Conservation (phyloP, 2,888 invertebrate genomes). For the Clistopyga incitator region DNA sequence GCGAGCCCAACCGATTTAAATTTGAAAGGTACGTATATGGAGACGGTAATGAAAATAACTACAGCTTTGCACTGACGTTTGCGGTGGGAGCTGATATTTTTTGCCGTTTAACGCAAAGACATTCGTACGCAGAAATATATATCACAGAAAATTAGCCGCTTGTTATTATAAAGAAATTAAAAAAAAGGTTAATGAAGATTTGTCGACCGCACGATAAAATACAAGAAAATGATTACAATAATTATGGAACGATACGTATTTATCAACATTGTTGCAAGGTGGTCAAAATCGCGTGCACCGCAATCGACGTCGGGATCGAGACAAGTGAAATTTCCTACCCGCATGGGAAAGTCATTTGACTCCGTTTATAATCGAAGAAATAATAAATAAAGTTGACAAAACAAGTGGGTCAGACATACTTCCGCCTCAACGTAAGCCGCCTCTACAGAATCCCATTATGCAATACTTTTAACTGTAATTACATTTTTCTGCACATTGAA, state of each 20-base stretch:
- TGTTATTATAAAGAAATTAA: not conserved
- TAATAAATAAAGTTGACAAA: too few relatives aligned
- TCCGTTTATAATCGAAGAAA: not conserved
- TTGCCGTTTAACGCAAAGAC: not conserved
- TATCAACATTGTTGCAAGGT: not conserved
- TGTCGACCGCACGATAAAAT: not conserved
- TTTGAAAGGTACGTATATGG: conserved; percentile 8
- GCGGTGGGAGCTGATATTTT: not conserved
- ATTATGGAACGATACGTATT: not conserved
- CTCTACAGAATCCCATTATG: too few relatives aligned
- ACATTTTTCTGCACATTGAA: not conserved
- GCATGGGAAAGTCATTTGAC: not conserved
- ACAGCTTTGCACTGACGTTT: not conserved
- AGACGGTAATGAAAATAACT: conserved; percentile 14
- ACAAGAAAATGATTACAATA: not conserved
- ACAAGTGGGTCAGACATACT: too few relatives aligned
- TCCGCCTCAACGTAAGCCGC: too few relatives aligned
- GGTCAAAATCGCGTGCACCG: not conserved
- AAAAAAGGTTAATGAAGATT: not conserved
- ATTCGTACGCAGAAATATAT: not conserved
- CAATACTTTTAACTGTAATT: too few relatives aligned
- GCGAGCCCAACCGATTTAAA: conserved; percentile 12
- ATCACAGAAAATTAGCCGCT: conserved; percentile 2
- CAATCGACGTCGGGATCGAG: not conserved
- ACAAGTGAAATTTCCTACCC: not conserved